Conservation (phyloP, 2,797 vertebrate genomes). For the Sus cebifrons region DNA sequence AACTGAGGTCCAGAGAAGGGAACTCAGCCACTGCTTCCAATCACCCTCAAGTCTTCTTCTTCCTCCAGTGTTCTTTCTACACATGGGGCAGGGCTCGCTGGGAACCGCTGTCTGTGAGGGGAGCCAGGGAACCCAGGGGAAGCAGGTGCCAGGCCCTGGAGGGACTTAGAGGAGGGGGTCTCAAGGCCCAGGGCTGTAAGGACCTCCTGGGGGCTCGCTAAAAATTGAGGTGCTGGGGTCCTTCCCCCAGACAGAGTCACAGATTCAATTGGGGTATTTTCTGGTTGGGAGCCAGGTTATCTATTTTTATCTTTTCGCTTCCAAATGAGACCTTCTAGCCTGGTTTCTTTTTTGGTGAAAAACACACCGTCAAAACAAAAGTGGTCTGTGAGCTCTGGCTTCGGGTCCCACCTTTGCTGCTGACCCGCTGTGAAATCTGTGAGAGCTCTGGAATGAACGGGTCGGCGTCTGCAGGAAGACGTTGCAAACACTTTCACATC, state of each 20-base stretch:
- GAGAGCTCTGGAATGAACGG: neutral
- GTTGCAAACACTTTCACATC: neutral
- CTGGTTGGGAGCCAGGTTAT: neutral
- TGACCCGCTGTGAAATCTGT: neutral
- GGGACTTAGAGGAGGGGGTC: neutral
- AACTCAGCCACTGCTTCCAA: neutral
- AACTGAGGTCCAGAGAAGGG: slow-evolving; percentile 6
- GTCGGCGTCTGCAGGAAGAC: neutral
- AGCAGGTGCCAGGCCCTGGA: neutral
- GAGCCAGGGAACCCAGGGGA: neutral
- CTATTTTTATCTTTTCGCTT: neutral
- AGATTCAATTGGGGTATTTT: neutral
- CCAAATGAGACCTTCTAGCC: neutral
- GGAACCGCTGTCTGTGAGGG: neutral
- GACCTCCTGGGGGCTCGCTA: neutral
- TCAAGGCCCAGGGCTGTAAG: neutral
- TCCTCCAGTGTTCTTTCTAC: neutral
- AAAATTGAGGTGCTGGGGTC: neutral
- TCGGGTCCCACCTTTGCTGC: neutral
- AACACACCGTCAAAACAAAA: slow-evolving; percentile 21
- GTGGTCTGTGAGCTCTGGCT: neutral
- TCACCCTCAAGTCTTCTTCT: neutral
- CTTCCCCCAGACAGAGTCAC: neutral
- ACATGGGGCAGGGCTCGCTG: neutral
- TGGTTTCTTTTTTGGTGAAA: neutral